Conservation (phyloP, 1,140 invertebrate species). For the Ostrea edulis region DNA sequence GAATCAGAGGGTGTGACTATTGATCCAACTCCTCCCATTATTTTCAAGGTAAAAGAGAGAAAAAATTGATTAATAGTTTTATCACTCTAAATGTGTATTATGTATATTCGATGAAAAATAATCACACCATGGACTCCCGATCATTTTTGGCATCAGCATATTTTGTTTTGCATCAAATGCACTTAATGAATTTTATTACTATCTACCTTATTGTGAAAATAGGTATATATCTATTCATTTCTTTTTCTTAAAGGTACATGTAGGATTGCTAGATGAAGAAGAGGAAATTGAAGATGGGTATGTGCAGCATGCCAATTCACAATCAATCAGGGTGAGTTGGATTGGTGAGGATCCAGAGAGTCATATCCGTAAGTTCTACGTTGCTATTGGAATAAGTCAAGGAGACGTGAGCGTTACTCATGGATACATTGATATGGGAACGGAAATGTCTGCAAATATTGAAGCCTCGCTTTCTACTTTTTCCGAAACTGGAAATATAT, state of each 20-base stretch:
- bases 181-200: too few relatives aligned
- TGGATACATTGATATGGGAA: constrained; percentile 11
- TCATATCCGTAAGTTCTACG: constrained; percentile 43
- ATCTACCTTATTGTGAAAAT: too few relatives aligned
- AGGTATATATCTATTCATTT: neutral
- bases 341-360: constrained; percentile 58
- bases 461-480: neutral
- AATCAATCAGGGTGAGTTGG: constrained; percentile 60
- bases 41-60: constrained; percentile 48
- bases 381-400: constrained; percentile 55
- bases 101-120: neutral
- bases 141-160: too few relatives aligned
- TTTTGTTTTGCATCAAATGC: too few relatives aligned
- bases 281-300: constrained; percentile 58
- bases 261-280: constrained; percentile 62
- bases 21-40: constrained; percentile 56
- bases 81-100: too few relatives aligned
- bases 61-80: too few relatives aligned
- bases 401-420: constrained; percentile 4
- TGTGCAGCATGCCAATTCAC: constrained; percentile 57
- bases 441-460: constrained; percentile 4
- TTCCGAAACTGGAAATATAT: constrained; percentile 24
- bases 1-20: constrained; percentile 54
- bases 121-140: too few relatives aligned
- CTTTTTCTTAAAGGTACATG: constrained; percentile 50